These are phyloP conservation scores for Hypotaenidia philippensis DNA, from an alignment of 2,797 vertebrate species.

Conservation along the genomic window DNA sequence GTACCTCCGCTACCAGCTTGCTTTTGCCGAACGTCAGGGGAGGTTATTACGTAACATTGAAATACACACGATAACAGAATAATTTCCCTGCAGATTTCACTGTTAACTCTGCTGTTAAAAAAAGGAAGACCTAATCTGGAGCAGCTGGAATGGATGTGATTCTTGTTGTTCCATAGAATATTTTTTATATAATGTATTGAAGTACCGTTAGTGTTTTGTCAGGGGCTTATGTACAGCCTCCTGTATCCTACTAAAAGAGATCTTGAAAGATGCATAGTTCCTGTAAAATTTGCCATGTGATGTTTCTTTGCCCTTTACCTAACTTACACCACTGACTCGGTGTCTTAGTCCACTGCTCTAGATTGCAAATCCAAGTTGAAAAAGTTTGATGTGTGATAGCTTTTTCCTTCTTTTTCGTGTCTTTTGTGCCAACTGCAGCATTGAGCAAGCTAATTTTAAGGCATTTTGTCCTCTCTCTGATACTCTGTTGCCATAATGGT, in stretches of 20 bases:
- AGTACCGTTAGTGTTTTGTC: not conserved
- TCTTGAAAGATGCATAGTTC: not conserved
- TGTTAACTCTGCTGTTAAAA: not conserved
- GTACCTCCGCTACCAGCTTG: not conserved
- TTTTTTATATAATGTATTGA: not conserved
- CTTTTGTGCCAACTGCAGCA: not conserved
- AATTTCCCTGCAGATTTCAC: not conserved
- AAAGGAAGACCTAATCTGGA: not conserved
- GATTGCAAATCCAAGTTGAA: not conserved
- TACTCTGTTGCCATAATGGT: not conserved
- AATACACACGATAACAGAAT: rapidly evolving
- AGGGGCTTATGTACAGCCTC: not conserved
- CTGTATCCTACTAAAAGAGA: not conserved
- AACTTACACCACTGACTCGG: not conserved
- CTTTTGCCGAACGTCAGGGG: not conserved
- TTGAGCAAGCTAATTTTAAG: not conserved
- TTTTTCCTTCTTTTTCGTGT: not conserved
- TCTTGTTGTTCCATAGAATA: not conserved
- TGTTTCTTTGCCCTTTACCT: not conserved
- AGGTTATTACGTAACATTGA: not conserved
- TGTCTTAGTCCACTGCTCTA: not conserved
- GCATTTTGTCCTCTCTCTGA: not conserved
- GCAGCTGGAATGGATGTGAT: not conserved
- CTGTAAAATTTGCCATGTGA: not conserved
- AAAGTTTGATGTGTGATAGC: not conserved